A percentile compares a stretch with the other conserved stretches of the same genome.
These are phyloP conservation scores for Leptopilina clavipes DNA, from an alignment of 1,140 invertebrate species.

Conservation along the genomic window DNA sequence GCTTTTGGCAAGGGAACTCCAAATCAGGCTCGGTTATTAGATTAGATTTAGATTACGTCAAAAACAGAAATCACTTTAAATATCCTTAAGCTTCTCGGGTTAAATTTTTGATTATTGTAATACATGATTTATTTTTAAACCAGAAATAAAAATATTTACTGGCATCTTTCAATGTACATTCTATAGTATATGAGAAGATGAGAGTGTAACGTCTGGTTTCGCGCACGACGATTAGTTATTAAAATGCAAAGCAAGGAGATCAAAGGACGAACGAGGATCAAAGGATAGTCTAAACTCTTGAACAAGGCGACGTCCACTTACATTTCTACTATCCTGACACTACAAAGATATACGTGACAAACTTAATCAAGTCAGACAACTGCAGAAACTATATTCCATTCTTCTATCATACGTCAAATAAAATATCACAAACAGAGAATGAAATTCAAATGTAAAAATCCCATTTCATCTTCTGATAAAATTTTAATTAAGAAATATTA, in stretches of 20 bases:
- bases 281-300: conserved; percentile 51
- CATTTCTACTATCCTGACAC: not conserved
- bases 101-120: too few relatives aligned
- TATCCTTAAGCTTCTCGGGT: too few relatives aligned
- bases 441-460: too few relatives aligned
- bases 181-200: conserved; percentile 41
- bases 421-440: not conserved
- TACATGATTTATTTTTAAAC: too few relatives aligned
- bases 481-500: too few relatives aligned
- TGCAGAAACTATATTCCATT: not conserved
- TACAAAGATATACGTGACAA: not conserved
- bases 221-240: conserved; percentile 56
- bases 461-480: too few relatives aligned
- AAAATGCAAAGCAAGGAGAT: conserved; percentile 58
- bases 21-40: too few relatives aligned
- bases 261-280: conserved; percentile 53
- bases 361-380: not conserved
- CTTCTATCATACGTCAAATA: not conserved
- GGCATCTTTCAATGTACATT: not conserved
- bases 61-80: too few relatives aligned
- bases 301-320: conserved; percentile 15
- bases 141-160: not conserved
- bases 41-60: too few relatives aligned
- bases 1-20: too few relatives aligned
- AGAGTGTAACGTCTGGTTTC: conserved; percentile 45